Base-by-base conservation (phyloP, 2,113 vertebrate species). In the Silurus asotus region DNA sequence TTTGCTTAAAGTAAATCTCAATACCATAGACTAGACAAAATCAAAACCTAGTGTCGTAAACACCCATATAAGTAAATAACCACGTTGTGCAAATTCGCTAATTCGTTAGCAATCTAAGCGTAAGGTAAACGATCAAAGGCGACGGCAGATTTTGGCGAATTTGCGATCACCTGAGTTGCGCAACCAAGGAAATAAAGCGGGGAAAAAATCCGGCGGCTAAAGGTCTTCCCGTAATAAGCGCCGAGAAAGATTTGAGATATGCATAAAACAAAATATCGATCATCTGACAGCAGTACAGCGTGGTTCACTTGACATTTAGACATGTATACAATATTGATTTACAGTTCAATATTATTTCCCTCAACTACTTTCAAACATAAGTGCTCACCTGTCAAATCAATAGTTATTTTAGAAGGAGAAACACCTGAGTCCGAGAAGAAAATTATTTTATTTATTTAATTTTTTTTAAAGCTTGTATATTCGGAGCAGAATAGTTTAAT, bases 251-350 rank as follows among this genome's bases (percentile, higher is more conserved):
- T 86, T 83, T 75, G 59, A 80, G 67, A 84, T 86, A 89, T 84
- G 86, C 81, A 88, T 64, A 86, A 86, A 19, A 79, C 70, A 82
- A 61, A 86, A 84, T 86, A 90, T 88, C 74, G 69, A 90, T 87
- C 81, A 84, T 58, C 72, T 82, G 76, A 86, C 77, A 75, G 75
- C 81, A 83, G 53, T 83, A 76, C 79, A 82, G 82, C 82, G 69
- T 83, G 74, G 81, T 86, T 64, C 20, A 83, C 84, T 86, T 90
- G 89, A 89, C 89, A 90, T 90, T 89, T 90, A 88, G 58, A 81
- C 86, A 90, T 84, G 86, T 89, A 81, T 90, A 89, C 77, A 62
- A 69, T 84, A 88, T 89, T 17, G 89, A 90, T 90, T 81, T 59
- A 37, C 67, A 84, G 78, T 89, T 89, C 88, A 86, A 90, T 89